Percentiles rank a stretch among this genome's conserved stretches.
phyloP scores from a whole-genome alignment of 92 coral and sea anemone species.

The Epizoanthus fatuus region DNA sequence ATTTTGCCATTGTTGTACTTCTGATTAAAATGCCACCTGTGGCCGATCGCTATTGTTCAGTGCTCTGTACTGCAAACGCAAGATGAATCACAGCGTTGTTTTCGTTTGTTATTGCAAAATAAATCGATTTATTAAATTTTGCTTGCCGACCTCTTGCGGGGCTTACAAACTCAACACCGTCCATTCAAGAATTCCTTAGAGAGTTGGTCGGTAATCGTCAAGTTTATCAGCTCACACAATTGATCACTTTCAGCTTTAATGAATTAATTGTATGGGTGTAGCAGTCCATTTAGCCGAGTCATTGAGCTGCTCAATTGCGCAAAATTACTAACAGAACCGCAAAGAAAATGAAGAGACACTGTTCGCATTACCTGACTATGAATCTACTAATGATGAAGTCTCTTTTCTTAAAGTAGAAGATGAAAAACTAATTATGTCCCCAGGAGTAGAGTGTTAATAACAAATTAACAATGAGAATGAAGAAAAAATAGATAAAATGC shows the following conservation, averaged over 20 bases:
- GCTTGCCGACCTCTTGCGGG: conserved; percentile 53
- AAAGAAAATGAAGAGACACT: conserved; percentile 44
- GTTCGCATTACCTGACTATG: too few relatives aligned
- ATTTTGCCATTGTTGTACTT: conserved; percentile 17
- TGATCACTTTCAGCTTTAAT: conserved; percentile 62
- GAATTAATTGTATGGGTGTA: conserved; percentile 69
- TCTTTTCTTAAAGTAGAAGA: too few relatives aligned
- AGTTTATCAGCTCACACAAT: conserved; percentile 64
- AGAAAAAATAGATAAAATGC: too few relatives aligned
- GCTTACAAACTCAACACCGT: conserved; percentile 44
- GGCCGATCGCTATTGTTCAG: conserved; percentile 33
- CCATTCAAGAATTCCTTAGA: conserved; percentile 41
- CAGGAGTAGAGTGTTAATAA: too few relatives aligned
- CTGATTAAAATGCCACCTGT: conserved; percentile 59
- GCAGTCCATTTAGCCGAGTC: conserved; percentile 62
- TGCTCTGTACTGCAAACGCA: conserved; percentile 36
- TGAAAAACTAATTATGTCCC: too few relatives aligned
- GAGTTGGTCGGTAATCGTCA: conserved; percentile 46
- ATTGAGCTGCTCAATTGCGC: conserved; percentile 50
- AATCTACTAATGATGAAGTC: too few relatives aligned
- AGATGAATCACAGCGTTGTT: conserved; percentile 48
- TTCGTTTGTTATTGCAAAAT: conserved; percentile 46
- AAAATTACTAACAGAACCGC: conserved; percentile 47
- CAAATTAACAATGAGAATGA: too few relatives aligned
- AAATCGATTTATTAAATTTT: conserved; percentile 43